Evolutionary conservation across 2,888 invertebrate species (phyloP).

Genomic region (Pseudococcus jackbeardsleyi): DNA sequence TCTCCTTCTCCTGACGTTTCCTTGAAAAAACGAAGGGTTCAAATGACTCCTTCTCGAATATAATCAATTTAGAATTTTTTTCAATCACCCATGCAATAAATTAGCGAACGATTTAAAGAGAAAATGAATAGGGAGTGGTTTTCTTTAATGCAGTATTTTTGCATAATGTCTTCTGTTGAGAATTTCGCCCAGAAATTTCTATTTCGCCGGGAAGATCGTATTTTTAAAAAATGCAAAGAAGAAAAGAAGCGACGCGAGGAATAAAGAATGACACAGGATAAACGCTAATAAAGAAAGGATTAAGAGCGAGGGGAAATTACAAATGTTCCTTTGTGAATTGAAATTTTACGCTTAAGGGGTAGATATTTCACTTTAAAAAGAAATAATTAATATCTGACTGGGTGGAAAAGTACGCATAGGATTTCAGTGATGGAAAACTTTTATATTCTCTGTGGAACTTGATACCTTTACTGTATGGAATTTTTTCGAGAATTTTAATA

Average conservation of each 20-base stretch:
- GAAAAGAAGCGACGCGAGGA: background rate
- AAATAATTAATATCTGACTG: conserved; percentile 27
- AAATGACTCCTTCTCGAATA: too few relatives aligned
- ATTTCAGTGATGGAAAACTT: background rate
- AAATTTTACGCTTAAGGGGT: background rate
- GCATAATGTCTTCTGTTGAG: background rate
- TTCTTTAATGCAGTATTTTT: background rate
- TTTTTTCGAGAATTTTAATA: background rate
- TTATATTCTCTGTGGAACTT: background rate
- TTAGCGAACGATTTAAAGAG: too few relatives aligned
- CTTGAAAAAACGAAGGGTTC: too few relatives aligned
- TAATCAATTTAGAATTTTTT: too few relatives aligned
- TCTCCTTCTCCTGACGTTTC: too few relatives aligned
- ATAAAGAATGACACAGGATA: conserved; percentile 18
- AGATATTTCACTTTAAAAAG: background rate
- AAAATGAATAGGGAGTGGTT: too few relatives aligned
- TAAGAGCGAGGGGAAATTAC: background rate
- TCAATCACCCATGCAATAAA: too few relatives aligned
- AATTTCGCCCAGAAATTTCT: background rate
- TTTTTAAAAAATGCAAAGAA: background rate
- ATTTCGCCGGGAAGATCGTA: background rate
- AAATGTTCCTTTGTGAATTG: conserved; percentile 27
- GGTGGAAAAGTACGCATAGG: background rate
- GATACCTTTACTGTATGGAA: background rate
- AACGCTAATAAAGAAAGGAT: conserved; percentile 44